Evolutionary conservation across 1,140 invertebrate genomes (phyloP).

Genomic region (Anastatus disparis): DNA sequence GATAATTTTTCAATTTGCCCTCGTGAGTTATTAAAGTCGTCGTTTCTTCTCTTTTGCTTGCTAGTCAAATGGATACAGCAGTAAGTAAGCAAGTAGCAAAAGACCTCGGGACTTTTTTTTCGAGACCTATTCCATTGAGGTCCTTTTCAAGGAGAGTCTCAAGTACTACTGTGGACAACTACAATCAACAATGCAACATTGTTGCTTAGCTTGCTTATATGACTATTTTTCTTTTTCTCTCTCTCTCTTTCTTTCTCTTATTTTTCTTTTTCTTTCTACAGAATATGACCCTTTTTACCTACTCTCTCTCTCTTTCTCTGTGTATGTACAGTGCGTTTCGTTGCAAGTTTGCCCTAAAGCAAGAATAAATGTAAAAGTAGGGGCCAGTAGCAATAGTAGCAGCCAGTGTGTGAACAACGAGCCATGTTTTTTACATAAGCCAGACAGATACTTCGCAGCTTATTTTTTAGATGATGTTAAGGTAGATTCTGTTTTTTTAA

Average conservation of each 20-base stretch:
- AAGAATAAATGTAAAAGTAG: too few relatives aligned
- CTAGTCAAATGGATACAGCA: too few relatives aligned
- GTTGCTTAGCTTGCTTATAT: too few relatives aligned
- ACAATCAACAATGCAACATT: conserved; percentile 52
- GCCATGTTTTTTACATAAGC: conserved; percentile 65
- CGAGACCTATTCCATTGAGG: conserved; percentile 45
- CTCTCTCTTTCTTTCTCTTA: conserved; percentile 30
- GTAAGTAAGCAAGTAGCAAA: too few relatives aligned
- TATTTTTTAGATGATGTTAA: too few relatives aligned
- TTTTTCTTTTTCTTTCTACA: background rate
- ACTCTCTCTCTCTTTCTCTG: too few relatives aligned
- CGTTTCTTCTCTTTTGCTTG: background rate
- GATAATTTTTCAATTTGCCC: conserved; percentile 67
- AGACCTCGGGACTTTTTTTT: background rate
- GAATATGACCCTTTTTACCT: background rate
- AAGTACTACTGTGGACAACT: conserved; percentile 47
- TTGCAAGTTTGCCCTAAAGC: too few relatives aligned
- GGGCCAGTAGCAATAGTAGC: too few relatives aligned
- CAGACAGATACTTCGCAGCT: conserved; percentile 60
- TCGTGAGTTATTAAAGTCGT: conserved; percentile 62
- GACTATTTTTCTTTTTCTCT: too few relatives aligned
- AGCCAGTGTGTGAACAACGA: conserved; percentile 53
- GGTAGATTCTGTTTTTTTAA: too few relatives aligned
- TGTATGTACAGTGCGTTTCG: too few relatives aligned
- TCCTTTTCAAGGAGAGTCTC: conserved; percentile 58